Base-by-base conservation (phyloP, 2,797 vertebrate genomes). In the Tympanoctomys barrerae region DNA sequence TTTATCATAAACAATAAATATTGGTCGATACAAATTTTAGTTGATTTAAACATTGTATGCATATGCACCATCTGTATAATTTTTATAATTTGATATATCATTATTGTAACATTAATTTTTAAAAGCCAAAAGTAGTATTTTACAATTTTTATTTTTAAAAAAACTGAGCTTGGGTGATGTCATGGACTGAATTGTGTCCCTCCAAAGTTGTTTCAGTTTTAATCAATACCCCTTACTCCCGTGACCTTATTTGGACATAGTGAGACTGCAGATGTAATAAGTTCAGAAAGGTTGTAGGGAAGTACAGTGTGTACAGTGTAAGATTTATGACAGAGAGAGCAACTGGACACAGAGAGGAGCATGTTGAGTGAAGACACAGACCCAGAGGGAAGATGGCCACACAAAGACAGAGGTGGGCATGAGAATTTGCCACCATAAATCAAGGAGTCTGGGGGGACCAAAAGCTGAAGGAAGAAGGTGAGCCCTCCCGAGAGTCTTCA, bases 221-320 rank as follows among this genome's bases (percentile, higher is more conserved):
- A 82, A 54, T 1, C 31, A 54, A 7, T 1, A 6, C 11, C 4
- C 21, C 19, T 33, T 79, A 31, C 31, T 12, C 86, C 31, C 80
- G 64, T 83, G 49, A 83, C 57, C n/a, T 90, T 49, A 87, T 73
- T 78, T 90, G 62, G 21, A 84, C 83, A 73, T 52, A 90, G 7
- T 0, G 21, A 64, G 42, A 49, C 5, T 66, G 21, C 3, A 52
- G 12, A 28, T 31, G 2, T n/a, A 84, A 78, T 90, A 54, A 28
- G 1, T 83, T 83, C 59, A 28, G 24, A 79, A 46, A 75, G 22
- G 2, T 68, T 31, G 16, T 9, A 39, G 2, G 9, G 11, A 11
- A 49, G 5, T 22, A 64, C 3, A 7, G 13, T 28, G 14, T 5
- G 87, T 31, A 59, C 33, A 49, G 14, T 39, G 39, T 49, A 24